Evolutionary conservation across 2,888 invertebrate genomes (phyloP), one percentile per base, ranked within the genome.

Genomic region (Amblyjoppa proteus): DNA sequence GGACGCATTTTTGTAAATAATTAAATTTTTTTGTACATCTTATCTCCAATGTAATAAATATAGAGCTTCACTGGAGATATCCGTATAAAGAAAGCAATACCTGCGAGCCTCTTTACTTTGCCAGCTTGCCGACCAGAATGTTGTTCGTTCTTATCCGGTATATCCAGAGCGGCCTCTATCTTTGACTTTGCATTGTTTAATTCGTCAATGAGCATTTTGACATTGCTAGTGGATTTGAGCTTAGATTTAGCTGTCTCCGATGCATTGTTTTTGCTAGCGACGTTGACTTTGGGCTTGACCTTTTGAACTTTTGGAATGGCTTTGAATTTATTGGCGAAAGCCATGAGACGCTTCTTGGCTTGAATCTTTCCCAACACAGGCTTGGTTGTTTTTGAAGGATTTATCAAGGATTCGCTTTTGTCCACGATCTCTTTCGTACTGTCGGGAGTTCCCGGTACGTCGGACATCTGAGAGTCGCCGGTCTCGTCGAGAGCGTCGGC

Each of bases 281-380:
- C 79, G 9, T 51, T 68, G 7, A 76, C 53, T 83, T 91, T 90
- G 13, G 86, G 82, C 84, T 90, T 90, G 45, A 86, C 28, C 76
- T 89, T 90, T 53, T 90, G 87, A 66, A 91, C 86, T 89, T 93
- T 93, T 38, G 92, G 87, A 53, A 91, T 77, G 9, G 90, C 87
- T 77, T 90, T 91, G 70, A 92, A 93, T 74, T 93, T 92, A 86
- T 93, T 94, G 6, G 93, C 94, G 87, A 94, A 94, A 76, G 94
- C 94, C 94, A 94, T 93, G 25, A 94, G 89, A 66, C 94, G 89
- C 71, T 94, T 94, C 85, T 94, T 94, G 0, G 94, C 94, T 88
- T 94, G 94, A 34, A 92, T 87, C 89, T 93, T 94, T 28, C 94
- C 94, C 81, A 94, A 88, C 1, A 94, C 94, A 6, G 94, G 94